Evolutionary conservation across 1,140 invertebrate species (phyloP).

Genomic region (Cotesia vestalis): DNA sequence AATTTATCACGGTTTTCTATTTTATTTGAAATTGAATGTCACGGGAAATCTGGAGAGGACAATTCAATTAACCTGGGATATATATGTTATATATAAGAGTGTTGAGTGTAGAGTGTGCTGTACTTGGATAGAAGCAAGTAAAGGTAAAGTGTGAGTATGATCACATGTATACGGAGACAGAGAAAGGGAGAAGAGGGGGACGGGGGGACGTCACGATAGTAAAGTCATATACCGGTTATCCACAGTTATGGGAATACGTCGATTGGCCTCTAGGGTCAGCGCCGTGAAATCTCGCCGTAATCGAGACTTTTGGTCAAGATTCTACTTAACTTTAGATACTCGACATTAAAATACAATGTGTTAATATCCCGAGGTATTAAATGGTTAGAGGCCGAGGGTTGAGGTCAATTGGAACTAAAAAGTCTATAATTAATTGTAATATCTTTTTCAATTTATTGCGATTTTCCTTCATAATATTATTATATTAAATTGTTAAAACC

Average conservation of each 20-base stretch:
- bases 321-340: constrained; percentile 5
- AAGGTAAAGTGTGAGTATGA: too few relatives aligned
- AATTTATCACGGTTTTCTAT: constrained; percentile 9
- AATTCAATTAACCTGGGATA: constrained; percentile 23
- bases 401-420: too few relatives aligned
- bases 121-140: too few relatives aligned
- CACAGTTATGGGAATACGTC: constrained; percentile 18
- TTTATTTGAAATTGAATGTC: constrained; percentile 19
- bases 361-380: not conserved
- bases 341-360: not conserved
- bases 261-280: constrained; percentile 12
- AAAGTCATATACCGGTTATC: not conserved
- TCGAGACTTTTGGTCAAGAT: constrained; percentile 12
- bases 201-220: not conserved
- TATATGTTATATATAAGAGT: not conserved
- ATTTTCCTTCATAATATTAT: not conserved
- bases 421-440: too few relatives aligned
- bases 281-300: constrained; percentile 5
- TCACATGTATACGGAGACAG: not conserved
- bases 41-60: constrained; percentile 21
- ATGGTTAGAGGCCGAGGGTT: not conserved
- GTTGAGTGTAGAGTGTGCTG: not conserved
- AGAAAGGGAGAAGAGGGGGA: not conserved
- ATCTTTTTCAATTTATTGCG: not conserved
- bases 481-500: too few relatives aligned